Percentiles rank a stretch among this genome's conserved stretches.
phyloP scores from a whole-genome alignment of 2,888 invertebrate genomes.

The Sarcophaga rosellei region DNA sequence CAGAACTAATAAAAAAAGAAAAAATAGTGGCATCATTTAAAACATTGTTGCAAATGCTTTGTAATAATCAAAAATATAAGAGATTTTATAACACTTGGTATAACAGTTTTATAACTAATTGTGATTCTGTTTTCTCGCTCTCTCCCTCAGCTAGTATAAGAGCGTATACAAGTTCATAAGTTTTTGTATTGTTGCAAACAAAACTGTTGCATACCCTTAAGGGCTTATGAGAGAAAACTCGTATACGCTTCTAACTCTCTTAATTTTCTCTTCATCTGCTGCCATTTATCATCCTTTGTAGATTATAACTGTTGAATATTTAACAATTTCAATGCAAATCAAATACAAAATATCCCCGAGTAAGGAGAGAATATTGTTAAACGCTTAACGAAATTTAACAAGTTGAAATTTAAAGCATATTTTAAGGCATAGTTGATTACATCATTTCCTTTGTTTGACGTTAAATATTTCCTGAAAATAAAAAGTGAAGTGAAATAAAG shows the following conservation, averaged over 20 bases:
- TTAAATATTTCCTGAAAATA: not conserved
- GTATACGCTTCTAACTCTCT: not conserved
- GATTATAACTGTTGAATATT: conserved; percentile 76
- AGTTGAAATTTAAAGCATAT: not conserved
- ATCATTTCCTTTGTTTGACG: conserved; percentile 71
- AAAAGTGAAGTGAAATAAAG: not conserved
- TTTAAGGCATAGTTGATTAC: conserved; percentile 68
- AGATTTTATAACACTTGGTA: no score
- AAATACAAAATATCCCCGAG: not conserved
- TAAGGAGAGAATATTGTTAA: not conserved
- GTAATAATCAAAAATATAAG: not conserved
- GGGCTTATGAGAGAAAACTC: conserved; percentile 1
- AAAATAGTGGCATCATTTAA: no score
- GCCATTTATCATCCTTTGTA: conserved; percentile 55
- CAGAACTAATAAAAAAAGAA: not conserved
- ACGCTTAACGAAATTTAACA: not conserved
- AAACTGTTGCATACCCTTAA: conserved; percentile 60
- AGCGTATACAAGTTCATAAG: not conserved
- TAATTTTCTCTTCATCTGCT: not conserved
- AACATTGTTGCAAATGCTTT: no score
- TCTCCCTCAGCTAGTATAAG: no score
- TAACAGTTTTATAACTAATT: not conserved
- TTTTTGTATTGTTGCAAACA: not conserved
- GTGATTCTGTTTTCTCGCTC: no score
- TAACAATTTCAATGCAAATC: conserved; percentile 10